A percentile compares a stretch with the other conserved stretches of the same genome.
These are phyloP conservation scores for Melanerpes aurifrons DNA, from an alignment of 2,113 vertebrate genomes.

Conservation along the genomic window DNA sequence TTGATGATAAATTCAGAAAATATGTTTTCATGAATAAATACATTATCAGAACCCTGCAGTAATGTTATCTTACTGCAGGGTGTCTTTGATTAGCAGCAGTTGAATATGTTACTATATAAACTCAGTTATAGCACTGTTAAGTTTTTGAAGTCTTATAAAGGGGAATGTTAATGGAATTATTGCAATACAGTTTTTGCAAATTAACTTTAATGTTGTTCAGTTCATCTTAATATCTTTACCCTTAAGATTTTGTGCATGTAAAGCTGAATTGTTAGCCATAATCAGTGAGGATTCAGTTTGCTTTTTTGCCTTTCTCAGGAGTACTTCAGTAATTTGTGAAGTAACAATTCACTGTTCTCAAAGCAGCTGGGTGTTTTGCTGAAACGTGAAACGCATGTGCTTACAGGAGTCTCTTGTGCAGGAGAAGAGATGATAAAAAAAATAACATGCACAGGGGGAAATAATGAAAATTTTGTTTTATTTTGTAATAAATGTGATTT, in stretches of 20 bases:
- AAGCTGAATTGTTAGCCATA: neutral
- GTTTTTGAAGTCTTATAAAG: neutral
- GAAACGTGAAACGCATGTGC: neutral
- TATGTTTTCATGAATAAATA: neutral
- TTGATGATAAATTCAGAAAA: neutral
- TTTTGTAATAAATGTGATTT: neutral
- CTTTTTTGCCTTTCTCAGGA: neutral
- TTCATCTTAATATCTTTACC: neutral
- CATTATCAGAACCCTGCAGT: neutral
- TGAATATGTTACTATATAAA: neutral
- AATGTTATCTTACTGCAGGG: neutral
- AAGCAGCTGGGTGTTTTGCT: neutral
- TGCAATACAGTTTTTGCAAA: neutral
- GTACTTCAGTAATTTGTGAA: neutral
- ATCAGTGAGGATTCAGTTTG: neutral
- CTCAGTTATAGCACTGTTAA: rapidly evolving
- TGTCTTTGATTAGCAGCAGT: neutral
- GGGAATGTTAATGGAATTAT: neutral
- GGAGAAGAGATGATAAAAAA: neutral
- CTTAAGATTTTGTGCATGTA: neutral
- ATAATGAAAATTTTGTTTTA: neutral
- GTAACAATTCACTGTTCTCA: neutral
- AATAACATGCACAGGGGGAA: neutral
- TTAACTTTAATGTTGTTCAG: neutral
- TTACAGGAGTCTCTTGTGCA: neutral